Evolutionary conservation across 2,888 invertebrate genomes (phyloP).

Genomic region (Herminia tarsipennalis): DNA sequence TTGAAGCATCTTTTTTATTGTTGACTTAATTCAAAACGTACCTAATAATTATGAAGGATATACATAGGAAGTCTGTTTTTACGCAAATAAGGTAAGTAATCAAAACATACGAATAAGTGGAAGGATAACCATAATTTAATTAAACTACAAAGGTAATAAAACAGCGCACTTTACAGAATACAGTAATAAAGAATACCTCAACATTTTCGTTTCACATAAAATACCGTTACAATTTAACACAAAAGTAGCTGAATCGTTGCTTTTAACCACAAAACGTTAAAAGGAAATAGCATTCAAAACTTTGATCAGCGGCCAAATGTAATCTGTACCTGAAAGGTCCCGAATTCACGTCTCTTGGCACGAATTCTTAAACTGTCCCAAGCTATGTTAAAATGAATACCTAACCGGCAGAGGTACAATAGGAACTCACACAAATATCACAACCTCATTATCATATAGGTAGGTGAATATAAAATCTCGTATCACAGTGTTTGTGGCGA

Average conservation of each 20-base stretch:
- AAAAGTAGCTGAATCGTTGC: constrained; percentile 44
- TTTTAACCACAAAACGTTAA: constrained; percentile 52
- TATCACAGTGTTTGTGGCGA: no score
- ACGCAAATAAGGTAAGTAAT: no score
- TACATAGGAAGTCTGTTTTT: no score
- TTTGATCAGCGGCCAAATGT: constrained; percentile 73
- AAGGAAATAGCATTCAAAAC: constrained; percentile 54
- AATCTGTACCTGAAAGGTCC: constrained; percentile 65
- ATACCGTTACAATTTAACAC: constrained; percentile 29
- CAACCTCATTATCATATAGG: no score
- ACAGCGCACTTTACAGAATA: background rate
- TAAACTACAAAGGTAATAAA: no score
- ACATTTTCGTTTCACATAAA: constrained; percentile 10
- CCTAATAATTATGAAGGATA: no score
- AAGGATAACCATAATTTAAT: no score
- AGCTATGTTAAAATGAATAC: constrained; percentile 53
- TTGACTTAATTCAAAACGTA: no score
- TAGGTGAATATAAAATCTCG: no score
- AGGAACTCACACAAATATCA: no score
- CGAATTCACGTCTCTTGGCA: constrained; percentile 73
- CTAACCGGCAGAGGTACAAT: constrained; percentile 16
- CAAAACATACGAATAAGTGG: no score
- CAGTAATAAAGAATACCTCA: background rate
- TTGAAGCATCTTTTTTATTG: no score
- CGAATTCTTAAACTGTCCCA: constrained; percentile 66